phyloP scores from a whole-genome alignment of 2,113 vertebrate genomes.

The Lycaon pictus region DNA sequence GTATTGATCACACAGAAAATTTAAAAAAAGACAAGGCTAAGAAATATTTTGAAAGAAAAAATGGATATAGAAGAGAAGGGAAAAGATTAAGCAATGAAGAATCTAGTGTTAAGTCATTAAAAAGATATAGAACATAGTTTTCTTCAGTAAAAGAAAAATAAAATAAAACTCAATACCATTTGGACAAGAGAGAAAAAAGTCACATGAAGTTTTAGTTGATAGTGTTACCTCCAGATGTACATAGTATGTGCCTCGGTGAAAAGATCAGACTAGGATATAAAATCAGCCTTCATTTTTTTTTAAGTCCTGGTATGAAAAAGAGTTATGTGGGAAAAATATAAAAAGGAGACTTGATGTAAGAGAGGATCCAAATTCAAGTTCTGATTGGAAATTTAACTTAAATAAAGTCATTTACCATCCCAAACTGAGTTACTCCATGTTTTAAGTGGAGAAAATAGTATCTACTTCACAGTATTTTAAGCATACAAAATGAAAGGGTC shows the following conservation, averaged over 20 bases:
- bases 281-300: not conserved
- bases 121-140: not conserved
- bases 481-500: not conserved
- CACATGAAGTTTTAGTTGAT: not conserved
- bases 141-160: not conserved
- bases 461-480: not conserved
- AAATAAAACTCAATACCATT: not conserved
- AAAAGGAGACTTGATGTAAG: not conserved
- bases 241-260: not conserved
- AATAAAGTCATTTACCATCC: not conserved
- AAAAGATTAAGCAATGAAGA: not conserved
- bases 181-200: not conserved
- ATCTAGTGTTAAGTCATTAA: not conserved
- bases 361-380: not conserved
- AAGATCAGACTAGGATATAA: not conserved
- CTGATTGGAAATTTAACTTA: not conserved
- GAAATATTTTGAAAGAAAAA: not conserved
- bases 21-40: not conserved
- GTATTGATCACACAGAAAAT: not conserved
- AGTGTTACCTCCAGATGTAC: not conserved
- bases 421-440: not conserved
- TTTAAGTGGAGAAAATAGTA: not conserved
- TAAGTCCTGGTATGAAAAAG: not conserved
- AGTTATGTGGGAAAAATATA: not conserved
- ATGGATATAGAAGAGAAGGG: not conserved